These are phyloP conservation scores for Chrysomela aeneicollis DNA, from an alignment of 2,888 invertebrate species.

Conservation along the genomic window DNA sequence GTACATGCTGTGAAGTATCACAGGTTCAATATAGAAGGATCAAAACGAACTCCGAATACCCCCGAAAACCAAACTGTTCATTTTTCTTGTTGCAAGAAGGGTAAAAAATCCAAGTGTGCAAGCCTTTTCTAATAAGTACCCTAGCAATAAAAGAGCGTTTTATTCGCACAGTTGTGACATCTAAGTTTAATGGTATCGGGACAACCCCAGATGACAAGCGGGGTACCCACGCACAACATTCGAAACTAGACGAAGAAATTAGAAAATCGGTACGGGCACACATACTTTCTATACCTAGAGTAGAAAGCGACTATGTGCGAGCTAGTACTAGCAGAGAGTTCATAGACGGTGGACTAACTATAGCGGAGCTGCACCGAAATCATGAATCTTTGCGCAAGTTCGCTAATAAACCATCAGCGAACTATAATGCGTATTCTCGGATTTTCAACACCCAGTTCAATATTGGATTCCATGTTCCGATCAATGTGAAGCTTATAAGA, in stretches of 20 bases:
- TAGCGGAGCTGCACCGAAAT: slow-evolving; percentile 15
- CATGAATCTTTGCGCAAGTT: not conserved
- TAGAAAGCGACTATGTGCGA: slow-evolving; percentile 8
- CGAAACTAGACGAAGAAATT: slow-evolving; percentile 6
- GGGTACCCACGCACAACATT: slow-evolving; percentile 1
- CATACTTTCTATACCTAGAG: not conserved
- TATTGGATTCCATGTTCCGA: slow-evolving; percentile 11
- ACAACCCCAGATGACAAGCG: slow-evolving; percentile 11
- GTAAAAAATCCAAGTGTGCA: too few relatives aligned
- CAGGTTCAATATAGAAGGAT: slow-evolving; percentile 15
- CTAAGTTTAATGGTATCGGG: slow-evolving; percentile 8
- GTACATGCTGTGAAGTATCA: slow-evolving; percentile 16
- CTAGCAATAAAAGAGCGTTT: slow-evolving; percentile 2
- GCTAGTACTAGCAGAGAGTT: slow-evolving; percentile 6
- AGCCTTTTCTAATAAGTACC: not conserved
- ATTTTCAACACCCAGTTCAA: slow-evolving; percentile 2
- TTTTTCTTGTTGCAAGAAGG: too few relatives aligned
- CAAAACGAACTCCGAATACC: slow-evolving; percentile 7
- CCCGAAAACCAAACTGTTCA: too few relatives aligned
- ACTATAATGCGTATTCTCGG: not conserved
- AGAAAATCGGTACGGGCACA: slow-evolving; percentile 5
- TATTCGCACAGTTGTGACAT: slow-evolving; percentile 4
- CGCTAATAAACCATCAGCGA: slow-evolving; percentile 20
- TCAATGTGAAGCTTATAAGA: slow-evolving; percentile 2
- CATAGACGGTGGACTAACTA: slow-evolving; percentile 11